Conservation (phyloP, 2,888 invertebrate genomes). For the Lasius platythorax region DNA sequence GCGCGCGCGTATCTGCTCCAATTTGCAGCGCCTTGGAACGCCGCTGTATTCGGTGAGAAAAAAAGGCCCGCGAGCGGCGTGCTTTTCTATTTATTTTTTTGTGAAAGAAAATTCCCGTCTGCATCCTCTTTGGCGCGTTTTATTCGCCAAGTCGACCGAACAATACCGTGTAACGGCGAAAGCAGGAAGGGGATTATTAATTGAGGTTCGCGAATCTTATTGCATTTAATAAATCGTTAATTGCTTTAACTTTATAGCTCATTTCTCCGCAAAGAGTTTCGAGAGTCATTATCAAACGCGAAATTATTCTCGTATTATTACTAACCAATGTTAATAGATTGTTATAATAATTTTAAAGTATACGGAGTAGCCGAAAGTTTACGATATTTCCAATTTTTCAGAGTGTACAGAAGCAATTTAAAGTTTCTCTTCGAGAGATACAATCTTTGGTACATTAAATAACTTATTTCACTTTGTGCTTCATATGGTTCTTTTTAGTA, state of each 20-base stretch:
- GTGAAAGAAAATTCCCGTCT: constrained; percentile 39
- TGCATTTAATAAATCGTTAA: neutral
- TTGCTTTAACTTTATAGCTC: neutral
- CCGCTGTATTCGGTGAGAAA: constrained; percentile 37
- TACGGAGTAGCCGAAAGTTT: neutral
- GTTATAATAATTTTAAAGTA: neutral
- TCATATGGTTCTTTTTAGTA: neutral
- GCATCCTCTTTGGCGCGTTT: constrained; percentile 33
- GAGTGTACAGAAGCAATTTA: neutral
- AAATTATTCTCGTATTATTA: neutral
- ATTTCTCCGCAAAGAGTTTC: neutral
- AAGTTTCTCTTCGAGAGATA: neutral
- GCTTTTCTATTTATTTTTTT: constrained; percentile 24
- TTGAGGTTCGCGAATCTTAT: neutral
- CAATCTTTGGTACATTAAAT: neutral
- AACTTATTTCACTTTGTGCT: neutral
- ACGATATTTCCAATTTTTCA: neutral
- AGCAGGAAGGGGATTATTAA: neutral
- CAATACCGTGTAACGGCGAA: constrained; percentile 4
- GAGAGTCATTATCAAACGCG: neutral
- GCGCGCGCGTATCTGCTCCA: constrained; percentile 71
- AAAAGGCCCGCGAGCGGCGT: constrained; percentile 58
- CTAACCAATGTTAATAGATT: neutral
- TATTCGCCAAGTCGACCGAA: constrained; percentile 19
- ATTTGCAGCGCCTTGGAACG: constrained; percentile 72